Conservation (phyloP, 2,797 vertebrate species). For the Champsocephalus esox region DNA sequence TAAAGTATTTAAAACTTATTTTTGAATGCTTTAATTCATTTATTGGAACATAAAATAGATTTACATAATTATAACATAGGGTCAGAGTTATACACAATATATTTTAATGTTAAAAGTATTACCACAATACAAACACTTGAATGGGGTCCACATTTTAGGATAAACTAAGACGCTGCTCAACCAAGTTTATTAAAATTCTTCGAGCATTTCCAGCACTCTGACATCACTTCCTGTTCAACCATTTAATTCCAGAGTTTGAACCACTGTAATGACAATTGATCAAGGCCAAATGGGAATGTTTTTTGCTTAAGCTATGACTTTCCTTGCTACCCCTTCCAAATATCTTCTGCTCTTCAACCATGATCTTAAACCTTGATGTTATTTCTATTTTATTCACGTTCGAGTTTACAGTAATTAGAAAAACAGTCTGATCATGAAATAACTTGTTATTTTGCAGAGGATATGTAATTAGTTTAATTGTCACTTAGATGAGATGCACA, state of each 20-base stretch:
- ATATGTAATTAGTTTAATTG: constrained; percentile 70
- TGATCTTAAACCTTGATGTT: constrained; percentile 21
- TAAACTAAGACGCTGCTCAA: neutral
- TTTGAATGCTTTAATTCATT: no score
- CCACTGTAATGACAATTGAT: neutral
- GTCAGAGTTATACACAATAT: no score
- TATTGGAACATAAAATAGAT: no score
- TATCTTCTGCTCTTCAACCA: neutral
- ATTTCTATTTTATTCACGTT: neutral
- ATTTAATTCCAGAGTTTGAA: neutral
- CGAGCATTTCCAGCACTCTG: neutral
- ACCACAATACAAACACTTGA: neutral
- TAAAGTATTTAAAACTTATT: no score
- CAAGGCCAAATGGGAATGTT: constrained; percentile 10
- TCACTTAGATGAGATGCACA: constrained; percentile 57
- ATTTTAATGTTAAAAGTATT: no score
- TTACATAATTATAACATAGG: no score
- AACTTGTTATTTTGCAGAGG: constrained; percentile 54
- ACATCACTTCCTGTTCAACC: neutral
- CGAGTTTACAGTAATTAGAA: constrained; percentile 28
- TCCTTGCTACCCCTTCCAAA: neutral
- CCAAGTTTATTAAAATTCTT: neutral
- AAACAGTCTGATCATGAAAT: constrained; percentile 52
- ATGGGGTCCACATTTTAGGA: neutral
- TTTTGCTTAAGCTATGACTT: neutral